Conservation (phyloP, 2,797 vertebrate species). For the Bryconaethiops microstoma region DNA sequence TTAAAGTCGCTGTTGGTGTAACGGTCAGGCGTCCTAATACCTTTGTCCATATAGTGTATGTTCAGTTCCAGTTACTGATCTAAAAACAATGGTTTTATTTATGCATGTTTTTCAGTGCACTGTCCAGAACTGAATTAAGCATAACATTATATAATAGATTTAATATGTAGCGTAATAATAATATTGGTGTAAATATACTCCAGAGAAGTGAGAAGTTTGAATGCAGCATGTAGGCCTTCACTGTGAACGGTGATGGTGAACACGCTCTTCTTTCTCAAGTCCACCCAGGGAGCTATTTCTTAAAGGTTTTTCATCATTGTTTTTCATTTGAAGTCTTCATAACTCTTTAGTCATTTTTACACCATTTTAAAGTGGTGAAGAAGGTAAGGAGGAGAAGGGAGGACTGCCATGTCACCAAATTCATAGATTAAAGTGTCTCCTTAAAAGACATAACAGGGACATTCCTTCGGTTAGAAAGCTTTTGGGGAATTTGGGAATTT, state of each 20-base stretch:
- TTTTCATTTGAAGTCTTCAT: background rate
- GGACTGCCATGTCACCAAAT: background rate
- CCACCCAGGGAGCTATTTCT: background rate
- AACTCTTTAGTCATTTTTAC: background rate
- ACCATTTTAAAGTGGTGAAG: background rate
- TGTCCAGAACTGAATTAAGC: background rate
- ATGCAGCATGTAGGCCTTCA: background rate
- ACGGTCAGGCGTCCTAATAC: too few species aligned
- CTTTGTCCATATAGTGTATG: too few species aligned
- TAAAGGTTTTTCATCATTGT: background rate
- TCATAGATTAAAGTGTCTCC: conserved; percentile 15
- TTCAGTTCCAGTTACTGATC: too few species aligned
- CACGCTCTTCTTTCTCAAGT: background rate
- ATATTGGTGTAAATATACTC: background rate
- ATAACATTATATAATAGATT: background rate
- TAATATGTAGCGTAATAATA: background rate
- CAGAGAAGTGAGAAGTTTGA: background rate
- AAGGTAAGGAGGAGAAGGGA: background rate
- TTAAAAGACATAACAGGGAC: conserved; percentile 31
- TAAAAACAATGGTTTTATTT: background rate
- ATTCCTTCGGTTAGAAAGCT: background rate
- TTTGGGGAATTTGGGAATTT: conserved; percentile 13
- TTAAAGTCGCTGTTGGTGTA: too few species aligned
- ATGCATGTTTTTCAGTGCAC: background rate
- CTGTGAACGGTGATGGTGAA: background rate